Conservation (phyloP, 2,797 vertebrate genomes). For the Leptodactylus fallax region DNA sequence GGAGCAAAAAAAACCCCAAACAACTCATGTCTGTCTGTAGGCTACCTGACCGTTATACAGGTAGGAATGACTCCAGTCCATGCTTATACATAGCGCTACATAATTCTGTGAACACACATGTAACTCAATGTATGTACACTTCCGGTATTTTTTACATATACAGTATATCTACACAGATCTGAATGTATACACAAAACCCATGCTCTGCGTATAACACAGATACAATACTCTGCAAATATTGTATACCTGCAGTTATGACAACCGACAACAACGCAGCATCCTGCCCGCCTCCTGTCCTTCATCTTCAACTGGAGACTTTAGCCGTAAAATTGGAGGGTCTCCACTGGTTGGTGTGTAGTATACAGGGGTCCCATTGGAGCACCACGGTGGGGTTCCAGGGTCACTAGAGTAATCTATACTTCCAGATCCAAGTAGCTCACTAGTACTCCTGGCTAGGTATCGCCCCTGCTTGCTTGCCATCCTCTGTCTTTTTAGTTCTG, state of each 20-base stretch:
- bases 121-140: constrained; percentile 32
- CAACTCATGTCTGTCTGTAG: neutral
- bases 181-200: neutral
- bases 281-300: constrained; percentile 88
- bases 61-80: neutral
- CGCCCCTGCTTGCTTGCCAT: constrained; percentile 89
- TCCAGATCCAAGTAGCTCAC: constrained; percentile 74
- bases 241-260: constrained; percentile 79
- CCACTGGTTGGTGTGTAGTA: constrained; percentile 89
- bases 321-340: constrained; percentile 91
- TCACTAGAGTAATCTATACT: constrained; percentile 80
- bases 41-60: neutral
- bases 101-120: constrained; percentile 5
- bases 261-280: constrained; percentile 87
- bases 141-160: constrained; percentile 10
- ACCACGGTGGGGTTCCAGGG: constrained; percentile 89
- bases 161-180: neutral
- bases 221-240: constrained; percentile 1
- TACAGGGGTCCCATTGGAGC: constrained; percentile 87
- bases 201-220: constrained; percentile 30
- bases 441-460: constrained; percentile 85
- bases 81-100: constrained; percentile 36
- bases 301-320: constrained; percentile 94
- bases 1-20: too few species aligned
- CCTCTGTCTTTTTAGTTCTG: constrained; percentile 93